Percentiles rank a stretch among this genome's conserved stretches.
Conservation (phyloP, 2,797 vertebrate genomes). For the Melanogrammus aeglefinus region DNA sequence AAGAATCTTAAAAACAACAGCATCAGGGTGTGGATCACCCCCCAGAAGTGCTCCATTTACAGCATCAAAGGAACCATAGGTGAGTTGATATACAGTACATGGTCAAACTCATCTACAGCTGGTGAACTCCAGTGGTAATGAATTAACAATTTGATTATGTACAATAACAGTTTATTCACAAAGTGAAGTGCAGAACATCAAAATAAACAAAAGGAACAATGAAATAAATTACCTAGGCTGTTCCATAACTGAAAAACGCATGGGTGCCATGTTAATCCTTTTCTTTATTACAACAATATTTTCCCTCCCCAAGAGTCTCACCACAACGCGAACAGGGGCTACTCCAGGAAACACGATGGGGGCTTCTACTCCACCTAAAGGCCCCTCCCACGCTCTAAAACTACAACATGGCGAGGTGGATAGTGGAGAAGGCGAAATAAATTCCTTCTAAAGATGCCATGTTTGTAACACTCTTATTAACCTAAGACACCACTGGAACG, state of each 20-base stretch:
- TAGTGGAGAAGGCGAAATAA: constrained; percentile 23
- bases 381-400: neutral
- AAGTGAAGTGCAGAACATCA: neutral
- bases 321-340: constrained; percentile 71
- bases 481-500: neutral
- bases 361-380: constrained; percentile 69
- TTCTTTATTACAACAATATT: neutral
- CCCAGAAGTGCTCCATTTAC: constrained; percentile 72
- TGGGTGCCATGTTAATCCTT: neutral
- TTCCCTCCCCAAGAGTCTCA: constrained; percentile 62
- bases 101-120: neutral
- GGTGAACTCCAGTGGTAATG: neutral
- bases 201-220: neutral
- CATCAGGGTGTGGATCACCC: constrained; percentile 70
- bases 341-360: constrained; percentile 73
- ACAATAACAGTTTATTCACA: neutral
- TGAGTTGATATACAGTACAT: constrained; percentile 40
- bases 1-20: constrained; percentile 22
- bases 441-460: neutral
- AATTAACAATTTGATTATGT: neutral
- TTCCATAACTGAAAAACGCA: neutral
- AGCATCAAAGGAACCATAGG: constrained; percentile 77
- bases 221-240: neutral
- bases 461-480: neutral
- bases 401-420: neutral